A percentile compares a stretch with the other conserved stretches of the same genome.
phyloP scores from a whole-genome alignment of 2,888 invertebrate genomes.

The Lithophane socia region DNA sequence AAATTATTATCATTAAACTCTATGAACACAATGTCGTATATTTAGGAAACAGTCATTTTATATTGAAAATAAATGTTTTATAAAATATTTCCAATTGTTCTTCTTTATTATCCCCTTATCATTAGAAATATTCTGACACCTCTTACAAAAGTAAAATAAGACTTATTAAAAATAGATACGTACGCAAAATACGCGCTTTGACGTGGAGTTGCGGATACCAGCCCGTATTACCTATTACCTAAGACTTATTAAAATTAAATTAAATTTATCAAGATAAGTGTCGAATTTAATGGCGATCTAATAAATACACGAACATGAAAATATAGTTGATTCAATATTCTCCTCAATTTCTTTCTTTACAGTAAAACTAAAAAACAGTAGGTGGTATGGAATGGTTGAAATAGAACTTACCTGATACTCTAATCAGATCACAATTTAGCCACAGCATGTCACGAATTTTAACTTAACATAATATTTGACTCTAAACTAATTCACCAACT shows the following conservation, averaged over 20 bases:
- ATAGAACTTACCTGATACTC: too few species aligned
- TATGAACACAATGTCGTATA: constrained; percentile 57
- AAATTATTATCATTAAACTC: constrained; percentile 60
- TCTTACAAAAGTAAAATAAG: background rate
- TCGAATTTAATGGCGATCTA: background rate
- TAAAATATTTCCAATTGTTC: constrained; percentile 42
- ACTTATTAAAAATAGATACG: too few species aligned
- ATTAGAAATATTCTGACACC: background rate
- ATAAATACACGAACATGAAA: background rate
- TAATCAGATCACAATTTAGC: background rate
- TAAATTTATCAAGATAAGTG: too few species aligned
- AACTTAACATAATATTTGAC: background rate
- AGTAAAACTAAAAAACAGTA: background rate
- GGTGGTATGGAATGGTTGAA: background rate
- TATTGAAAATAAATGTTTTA: constrained; percentile 66
- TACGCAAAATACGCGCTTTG: too few species aligned
- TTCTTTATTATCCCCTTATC: background rate
- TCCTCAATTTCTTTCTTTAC: background rate
- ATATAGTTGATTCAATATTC: background rate
- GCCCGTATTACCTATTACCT: too few species aligned
- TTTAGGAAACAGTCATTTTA: constrained; percentile 70
- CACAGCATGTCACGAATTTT: too few species aligned
- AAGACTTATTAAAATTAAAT: too few species aligned
- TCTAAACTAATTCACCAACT: background rate
- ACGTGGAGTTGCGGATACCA: too few species aligned